Evolutionary conservation across 1,140 invertebrate species (phyloP), one percentile per base, ranked within the genome.

Genomic region (Heliconius hewitsoni): DNA sequence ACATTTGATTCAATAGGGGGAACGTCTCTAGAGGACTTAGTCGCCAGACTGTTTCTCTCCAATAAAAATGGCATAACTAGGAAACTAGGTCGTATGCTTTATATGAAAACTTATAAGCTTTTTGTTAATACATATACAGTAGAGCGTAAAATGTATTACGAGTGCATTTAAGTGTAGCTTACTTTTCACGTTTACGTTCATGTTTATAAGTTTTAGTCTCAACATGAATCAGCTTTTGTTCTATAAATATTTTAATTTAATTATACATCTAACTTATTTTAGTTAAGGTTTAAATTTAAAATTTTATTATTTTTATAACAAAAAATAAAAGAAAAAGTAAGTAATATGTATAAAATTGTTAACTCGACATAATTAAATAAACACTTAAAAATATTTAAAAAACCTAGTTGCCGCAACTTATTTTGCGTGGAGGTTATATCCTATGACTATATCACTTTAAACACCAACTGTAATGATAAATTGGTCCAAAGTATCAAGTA

Each of bases 1-100:
- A 73, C 74, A 42, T 76, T 39, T 76, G 52, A 78, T 78, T 66
- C 71, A 78, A 79, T 74, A 78, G 77, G 46, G 42, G 5, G 57
- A 73, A 74, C 77, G 73, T 60, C 73, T 79, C 77, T 74, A 79
- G 77, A 79, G 72, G 73, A 70, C 77, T 78, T 78, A 71, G 77
- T 79, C 77, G 73, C 71, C 73, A 71, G 72, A 79, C 60, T 76
- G 74, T 76, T 76, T 71, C 76, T 37, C 78, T 74, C 73, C 34
- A 55, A 70, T 76, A 76, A 76, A 73, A 74, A 74, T 74, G 60
- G 71, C 74, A 79, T 79, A 74, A 50, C 57, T 46, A 18, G 42
- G 37, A 74, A 73, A 79, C 37, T 79, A 74, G 78, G 78, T 79
- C 78, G 57, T 73, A 60, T 50, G 30, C 34, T 78, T 66, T 27